A percentile compares a stretch with the other conserved stretches of the same genome.
Conservation (phyloP, 2,888 invertebrate genomes). For the Hydropsyche betteni region DNA sequence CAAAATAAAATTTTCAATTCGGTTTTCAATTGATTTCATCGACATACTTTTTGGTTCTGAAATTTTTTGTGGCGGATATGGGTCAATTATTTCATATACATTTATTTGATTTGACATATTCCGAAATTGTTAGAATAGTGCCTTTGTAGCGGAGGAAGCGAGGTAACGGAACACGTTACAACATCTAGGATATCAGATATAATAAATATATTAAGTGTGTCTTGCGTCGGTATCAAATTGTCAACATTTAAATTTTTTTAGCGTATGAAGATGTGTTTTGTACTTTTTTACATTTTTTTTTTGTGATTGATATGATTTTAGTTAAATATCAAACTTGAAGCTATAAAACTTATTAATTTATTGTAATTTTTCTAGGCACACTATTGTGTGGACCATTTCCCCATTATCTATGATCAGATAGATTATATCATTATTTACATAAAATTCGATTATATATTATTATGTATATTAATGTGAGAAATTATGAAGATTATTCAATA, state of each 20-base stretch:
- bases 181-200: conserved; percentile 46
- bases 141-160: conserved; percentile 49
- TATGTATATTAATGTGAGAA: conserved; percentile 49
- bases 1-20: conserved; percentile 25
- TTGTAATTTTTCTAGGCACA: conserved; percentile 22
- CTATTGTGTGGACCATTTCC: conserved; percentile 24
- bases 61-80: conserved; percentile 3
- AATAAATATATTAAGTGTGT: conserved; percentile 14
- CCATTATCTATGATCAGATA: neutral
- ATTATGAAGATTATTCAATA: conserved; percentile 48
- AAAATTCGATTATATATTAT: conserved; percentile 44
- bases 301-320: conserved; percentile 8
- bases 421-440: conserved; percentile 49
- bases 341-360: conserved; percentile 18
- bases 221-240: conserved; percentile 9
- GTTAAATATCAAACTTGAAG: conserved; percentile 1
- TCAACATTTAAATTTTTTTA: conserved; percentile 17
- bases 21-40: neutral
- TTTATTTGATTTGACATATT: conserved; percentile 48
- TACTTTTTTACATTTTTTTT: conserved; percentile 20
- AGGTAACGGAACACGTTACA: conserved; percentile 47
- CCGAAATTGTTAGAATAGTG: conserved; percentile 52
- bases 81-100: conserved; percentile 30
- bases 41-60: neutral
- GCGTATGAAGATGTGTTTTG: conserved; percentile 11